Evolutionary conservation across 2,797 vertebrate species (phyloP).

Genomic region (Macropus fuliginosus): DNA sequence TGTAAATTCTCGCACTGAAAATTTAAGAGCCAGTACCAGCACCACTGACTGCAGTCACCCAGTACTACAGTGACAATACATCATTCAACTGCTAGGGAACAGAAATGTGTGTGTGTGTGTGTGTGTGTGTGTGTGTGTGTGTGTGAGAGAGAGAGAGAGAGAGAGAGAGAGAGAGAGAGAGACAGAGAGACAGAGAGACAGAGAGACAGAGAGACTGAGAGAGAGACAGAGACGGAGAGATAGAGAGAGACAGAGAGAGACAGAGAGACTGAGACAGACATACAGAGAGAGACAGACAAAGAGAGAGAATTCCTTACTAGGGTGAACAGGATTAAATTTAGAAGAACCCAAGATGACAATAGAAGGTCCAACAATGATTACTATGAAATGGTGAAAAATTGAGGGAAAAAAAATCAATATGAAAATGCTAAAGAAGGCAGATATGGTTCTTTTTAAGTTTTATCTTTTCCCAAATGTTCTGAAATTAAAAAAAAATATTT

Average conservation of each 20-base stretch:
- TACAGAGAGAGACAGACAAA: no score
- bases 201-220: no score
- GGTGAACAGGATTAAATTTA: slow-evolving; percentile 4
- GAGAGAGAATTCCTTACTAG: neutral
- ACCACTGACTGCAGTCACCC: neutral
- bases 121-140: neutral
- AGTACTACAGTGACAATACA: neutral
- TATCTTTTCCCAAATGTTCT: neutral
- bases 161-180: no score
- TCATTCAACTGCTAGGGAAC: neutral
- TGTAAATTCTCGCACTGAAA: neutral
- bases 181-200: no score
- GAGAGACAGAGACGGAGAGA: no score
- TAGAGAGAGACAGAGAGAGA: no score
- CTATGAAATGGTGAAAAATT: slow-evolving; percentile 17
- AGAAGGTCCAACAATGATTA: neutral
- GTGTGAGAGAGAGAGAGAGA: no score
- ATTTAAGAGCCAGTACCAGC: neutral
- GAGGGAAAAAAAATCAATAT: neutral
- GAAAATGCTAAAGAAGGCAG: slow-evolving; percentile 12
- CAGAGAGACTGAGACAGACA: no score
- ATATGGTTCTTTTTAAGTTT: neutral
- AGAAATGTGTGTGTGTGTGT: neutral
- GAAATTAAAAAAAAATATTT: neutral
- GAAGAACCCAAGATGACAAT: neutral